Evolutionary conservation across 2,888 invertebrate species (phyloP), one percentile per base, ranked within the genome.

Genomic region (Drosophila anomalata): DNA sequence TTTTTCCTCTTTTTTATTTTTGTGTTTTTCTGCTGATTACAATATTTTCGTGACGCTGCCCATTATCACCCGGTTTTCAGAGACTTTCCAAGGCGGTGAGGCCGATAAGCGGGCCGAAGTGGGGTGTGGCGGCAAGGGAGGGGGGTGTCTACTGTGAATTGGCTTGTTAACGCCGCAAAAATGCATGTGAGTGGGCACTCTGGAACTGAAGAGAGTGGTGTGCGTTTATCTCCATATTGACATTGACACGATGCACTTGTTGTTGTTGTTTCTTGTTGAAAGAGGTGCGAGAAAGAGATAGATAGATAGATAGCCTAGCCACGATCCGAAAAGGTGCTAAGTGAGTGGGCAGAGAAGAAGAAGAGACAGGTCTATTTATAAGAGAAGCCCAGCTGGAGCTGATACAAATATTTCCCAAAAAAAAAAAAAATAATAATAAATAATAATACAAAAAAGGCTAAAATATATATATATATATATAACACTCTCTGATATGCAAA

Each of bases 161-260:
- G 65, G 65, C 56, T 67, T 65, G 56, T 50, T 67, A 56, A 56
- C 44, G 17, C 17, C 66, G 41, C 41, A 31, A 44, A 42, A 31
- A 51, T 52, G 14, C 26, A 58, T 78, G 61, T 46, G 68, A 75
- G 79, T 78, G 80, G 75, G 73, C 67, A 67, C 68, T 53, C 14
- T 46, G 42, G 26, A 69, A 73, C 73, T 79, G 76, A 69, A 71
- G 41, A 26, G 26, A 56, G n/a, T 51, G 52, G 6, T 20, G 3
- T 20, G 14, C 56, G n/a, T 42, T 36, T 52, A 53, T 69, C 53
- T 53, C 17, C 47, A 3, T 39, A 39, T 70, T 75, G 67, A 75
- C 75, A 62, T 78, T 77, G 78, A 78, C 68, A 68, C 66, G 61
- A 42, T 36, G 68, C 56, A 69, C 55, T 20, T 41, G 12, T 36